Conservation (phyloP, 2,888 invertebrate genomes). For the Drosophila gaucha region DNA sequence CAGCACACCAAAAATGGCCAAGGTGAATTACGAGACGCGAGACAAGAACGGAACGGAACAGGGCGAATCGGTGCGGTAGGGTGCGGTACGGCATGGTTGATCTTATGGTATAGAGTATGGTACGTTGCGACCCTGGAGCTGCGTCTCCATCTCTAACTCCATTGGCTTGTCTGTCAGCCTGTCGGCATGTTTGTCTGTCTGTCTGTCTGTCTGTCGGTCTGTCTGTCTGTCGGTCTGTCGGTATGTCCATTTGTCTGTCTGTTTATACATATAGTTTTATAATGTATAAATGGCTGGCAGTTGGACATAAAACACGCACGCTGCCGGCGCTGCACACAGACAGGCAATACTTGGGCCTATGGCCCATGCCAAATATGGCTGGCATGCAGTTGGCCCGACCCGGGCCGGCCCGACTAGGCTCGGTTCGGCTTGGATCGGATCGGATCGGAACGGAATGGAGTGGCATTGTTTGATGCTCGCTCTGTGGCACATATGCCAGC, state of each 20-base stretch:
- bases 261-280: slow-evolving; percentile 72
- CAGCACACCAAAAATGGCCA: slow-evolving; percentile 63
- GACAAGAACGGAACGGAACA: slow-evolving; percentile 2
- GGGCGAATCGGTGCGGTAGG: slow-evolving; percentile 4
- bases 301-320: slow-evolving; percentile 79
- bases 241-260: slow-evolving; percentile 15
- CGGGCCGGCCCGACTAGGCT: slow-evolving; percentile 7
- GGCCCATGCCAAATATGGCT: slow-evolving; percentile 68
- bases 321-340: slow-evolving; percentile 44
- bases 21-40: slow-evolving; percentile 61
- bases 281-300: slow-evolving; percentile 80
- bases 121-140: slow-evolving; percentile 44
- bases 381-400: slow-evolving; percentile 54
- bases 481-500: slow-evolving; percentile 73
- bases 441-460: slow-evolving; percentile 15
- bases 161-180: slow-evolving; percentile 18
- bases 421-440: slow-evolving; percentile 12
- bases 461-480: slow-evolving; percentile 71
- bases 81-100: slow-evolving; percentile 4
- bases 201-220: neutral
- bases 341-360: slow-evolving; percentile 66
- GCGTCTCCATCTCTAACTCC: slow-evolving; percentile 27
- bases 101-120: slow-evolving; percentile 5
- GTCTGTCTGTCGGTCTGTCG: slow-evolving; percentile 9
- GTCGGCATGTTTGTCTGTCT: slow-evolving; percentile 9